phyloP scores from a whole-genome alignment of 2,797 vertebrate species.

The Sebastolobus alascanus region DNA sequence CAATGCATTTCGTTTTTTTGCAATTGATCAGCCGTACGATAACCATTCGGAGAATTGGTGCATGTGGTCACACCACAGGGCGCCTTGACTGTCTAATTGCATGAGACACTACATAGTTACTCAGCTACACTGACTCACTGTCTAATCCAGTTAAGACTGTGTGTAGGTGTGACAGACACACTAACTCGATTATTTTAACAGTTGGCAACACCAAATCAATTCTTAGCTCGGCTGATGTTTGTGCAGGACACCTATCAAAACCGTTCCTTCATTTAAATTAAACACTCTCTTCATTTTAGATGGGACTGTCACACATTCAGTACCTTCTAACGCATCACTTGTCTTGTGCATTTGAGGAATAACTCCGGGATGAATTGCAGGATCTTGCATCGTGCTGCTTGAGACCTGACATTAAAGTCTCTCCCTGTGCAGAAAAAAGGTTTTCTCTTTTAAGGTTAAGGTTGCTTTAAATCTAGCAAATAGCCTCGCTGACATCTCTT shows the following conservation, averaged over 20 bases:
- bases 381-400: slow-evolving; percentile 1
- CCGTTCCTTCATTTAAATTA: slow-evolving; percentile 19
- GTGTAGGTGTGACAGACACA: slow-evolving; percentile 35
- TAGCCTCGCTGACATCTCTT: slow-evolving; percentile 72
- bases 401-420: slow-evolving; percentile 44
- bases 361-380: slow-evolving; percentile 28
- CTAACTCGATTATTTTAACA: slow-evolving; percentile 60
- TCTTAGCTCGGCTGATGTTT: slow-evolving; percentile 15
- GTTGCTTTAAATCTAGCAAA: slow-evolving; percentile 76
- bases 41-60: slow-evolving; percentile 4
- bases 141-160: slow-evolving; percentile 54
- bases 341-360: slow-evolving; percentile 36
- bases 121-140: slow-evolving; percentile 50
- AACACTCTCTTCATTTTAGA: slow-evolving; percentile 20
- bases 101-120: slow-evolving; percentile 57
- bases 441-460: slow-evolving; percentile 60
- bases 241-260: slow-evolving; percentile 40
- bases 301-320: slow-evolving; percentile 23
- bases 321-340: slow-evolving; percentile 20
- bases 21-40: slow-evolving; percentile 10
- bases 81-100: slow-evolving; percentile 49
- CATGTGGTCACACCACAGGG: slow-evolving; percentile 43
- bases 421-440: slow-evolving; percentile 34
- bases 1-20: slow-evolving; percentile 13
- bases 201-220: slow-evolving; percentile 37